phyloP scores from a whole-genome alignment of 2,888 invertebrate genomes.

The Drosophila picticornis region DNA sequence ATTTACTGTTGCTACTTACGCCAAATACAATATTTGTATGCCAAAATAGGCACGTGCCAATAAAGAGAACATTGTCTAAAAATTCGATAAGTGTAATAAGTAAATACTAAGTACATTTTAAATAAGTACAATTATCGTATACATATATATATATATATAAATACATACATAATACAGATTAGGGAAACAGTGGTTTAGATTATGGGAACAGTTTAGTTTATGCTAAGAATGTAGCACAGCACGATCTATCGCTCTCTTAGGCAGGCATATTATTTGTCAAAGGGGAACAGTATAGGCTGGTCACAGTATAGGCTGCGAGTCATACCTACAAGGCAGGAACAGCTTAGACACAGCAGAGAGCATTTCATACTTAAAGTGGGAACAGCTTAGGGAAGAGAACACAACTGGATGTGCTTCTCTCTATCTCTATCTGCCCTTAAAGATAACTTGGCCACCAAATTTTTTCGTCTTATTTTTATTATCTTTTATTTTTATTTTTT shows the following conservation, averaged over 20 bases:
- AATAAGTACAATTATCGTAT: constrained; percentile 31
- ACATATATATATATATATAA: constrained; percentile 6
- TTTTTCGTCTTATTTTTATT: neutral
- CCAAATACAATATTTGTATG: constrained; percentile 24
- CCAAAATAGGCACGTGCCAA: constrained; percentile 24
- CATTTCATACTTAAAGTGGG: neutral
- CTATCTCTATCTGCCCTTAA: too few species aligned
- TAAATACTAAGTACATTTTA: constrained; percentile 27
- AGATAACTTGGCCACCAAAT: neutral
- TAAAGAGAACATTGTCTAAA: constrained; percentile 37
- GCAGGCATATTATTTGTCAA: neutral
- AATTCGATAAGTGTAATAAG: constrained; percentile 34
- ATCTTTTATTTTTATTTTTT: neutral
- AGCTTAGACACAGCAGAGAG: neutral
- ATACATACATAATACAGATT: constrained; percentile 22
- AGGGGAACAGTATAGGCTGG: neutral
- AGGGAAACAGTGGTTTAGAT: constrained; percentile 13
- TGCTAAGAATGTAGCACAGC: neutral
- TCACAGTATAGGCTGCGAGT: neutral
- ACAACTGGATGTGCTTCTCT: neutral
- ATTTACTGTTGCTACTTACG: constrained; percentile 37
- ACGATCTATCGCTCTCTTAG: neutral
- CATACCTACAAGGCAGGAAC: neutral
- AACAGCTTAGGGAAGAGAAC: neutral
- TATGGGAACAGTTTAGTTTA: neutral